Evolutionary conservation across 2,113 vertebrate genomes (phyloP).

Genomic region (Corythaeola cristata): DNA sequence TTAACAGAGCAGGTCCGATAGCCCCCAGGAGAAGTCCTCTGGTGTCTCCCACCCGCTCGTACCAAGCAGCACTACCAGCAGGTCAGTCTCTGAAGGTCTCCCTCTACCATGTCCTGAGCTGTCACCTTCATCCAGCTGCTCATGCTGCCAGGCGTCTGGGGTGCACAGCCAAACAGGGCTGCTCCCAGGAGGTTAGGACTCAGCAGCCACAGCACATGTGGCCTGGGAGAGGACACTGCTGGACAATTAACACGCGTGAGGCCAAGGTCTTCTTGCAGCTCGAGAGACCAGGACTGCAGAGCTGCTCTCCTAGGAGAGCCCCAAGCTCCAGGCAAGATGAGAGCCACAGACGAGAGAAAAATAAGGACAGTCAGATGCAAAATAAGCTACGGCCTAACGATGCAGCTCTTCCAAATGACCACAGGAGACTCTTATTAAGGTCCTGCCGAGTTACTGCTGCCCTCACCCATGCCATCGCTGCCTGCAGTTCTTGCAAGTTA

Average conservation of each 20-base stretch:
- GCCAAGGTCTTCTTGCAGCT: not conserved
- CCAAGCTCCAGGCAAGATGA: not conserved
- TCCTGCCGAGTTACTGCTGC: not conserved
- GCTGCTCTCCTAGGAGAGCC: not conserved
- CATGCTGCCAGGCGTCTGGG: accelerated
- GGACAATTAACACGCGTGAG: not conserved
- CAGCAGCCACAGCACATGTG: not conserved
- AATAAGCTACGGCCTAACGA: not conserved
- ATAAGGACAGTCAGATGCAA: not conserved
- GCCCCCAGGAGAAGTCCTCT: not conserved
- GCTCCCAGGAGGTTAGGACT: not conserved
- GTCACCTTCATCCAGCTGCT: not conserved
- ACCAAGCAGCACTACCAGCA: not conserved
- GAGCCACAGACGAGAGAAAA: not conserved
- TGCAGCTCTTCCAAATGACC: not conserved
- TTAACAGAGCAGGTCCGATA: not conserved
- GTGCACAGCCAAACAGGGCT: not conserved
- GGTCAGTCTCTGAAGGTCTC: not conserved
- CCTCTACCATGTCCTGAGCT: not conserved
- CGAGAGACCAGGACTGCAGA: not conserved
- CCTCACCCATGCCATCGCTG: not conserved
- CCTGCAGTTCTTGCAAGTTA: not conserved
- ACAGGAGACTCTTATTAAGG: not conserved
- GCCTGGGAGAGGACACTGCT: not conserved
- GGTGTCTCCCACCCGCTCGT: not conserved